Conservation (phyloP, 2,113 vertebrate genomes). For the Microtus oregoni region DNA sequence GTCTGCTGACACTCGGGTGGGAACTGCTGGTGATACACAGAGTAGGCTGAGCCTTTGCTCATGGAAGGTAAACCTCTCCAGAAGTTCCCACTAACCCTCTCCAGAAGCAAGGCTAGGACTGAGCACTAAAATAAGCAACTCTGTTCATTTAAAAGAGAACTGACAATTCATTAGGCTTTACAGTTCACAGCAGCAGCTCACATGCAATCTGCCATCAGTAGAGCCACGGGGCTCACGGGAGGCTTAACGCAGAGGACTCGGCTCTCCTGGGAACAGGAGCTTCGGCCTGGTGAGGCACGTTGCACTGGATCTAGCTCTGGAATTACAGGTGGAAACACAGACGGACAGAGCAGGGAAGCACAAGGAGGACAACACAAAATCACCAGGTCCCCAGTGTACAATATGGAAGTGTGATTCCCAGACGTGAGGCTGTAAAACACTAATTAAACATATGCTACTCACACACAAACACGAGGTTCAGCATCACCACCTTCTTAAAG, state of each 20-base stretch:
- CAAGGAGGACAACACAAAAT: not conserved
- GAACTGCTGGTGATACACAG: not conserved
- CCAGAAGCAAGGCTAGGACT: constrained; percentile 20
- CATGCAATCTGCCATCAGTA: not conserved
- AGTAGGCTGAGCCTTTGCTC: constrained; percentile 39
- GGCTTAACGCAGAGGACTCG: constrained; percentile 1
- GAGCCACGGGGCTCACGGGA: not conserved
- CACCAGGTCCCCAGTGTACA: not conserved
- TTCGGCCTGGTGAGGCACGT: not conserved
- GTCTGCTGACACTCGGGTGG: not conserved
- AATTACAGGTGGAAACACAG: not conserved
- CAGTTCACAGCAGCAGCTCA: not conserved
- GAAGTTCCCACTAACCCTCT: constrained; percentile 27
- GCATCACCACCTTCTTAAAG: not conserved
- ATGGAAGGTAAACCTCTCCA: not conserved
- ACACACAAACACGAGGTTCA: constrained; percentile 13
- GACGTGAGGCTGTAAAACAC: not conserved
- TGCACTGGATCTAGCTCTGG: not conserved
- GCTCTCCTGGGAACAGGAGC: not conserved
- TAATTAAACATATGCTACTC: constrained; percentile 13
- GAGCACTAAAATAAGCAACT: constrained; percentile 25
- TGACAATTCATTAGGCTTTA: constrained; percentile 34
- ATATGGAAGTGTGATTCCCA: not conserved
- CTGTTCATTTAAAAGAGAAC: not conserved
- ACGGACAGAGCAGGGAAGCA: not conserved